Base-by-base conservation (phyloP, 2,797 vertebrate species). In the Eospalax fontanierii region DNA sequence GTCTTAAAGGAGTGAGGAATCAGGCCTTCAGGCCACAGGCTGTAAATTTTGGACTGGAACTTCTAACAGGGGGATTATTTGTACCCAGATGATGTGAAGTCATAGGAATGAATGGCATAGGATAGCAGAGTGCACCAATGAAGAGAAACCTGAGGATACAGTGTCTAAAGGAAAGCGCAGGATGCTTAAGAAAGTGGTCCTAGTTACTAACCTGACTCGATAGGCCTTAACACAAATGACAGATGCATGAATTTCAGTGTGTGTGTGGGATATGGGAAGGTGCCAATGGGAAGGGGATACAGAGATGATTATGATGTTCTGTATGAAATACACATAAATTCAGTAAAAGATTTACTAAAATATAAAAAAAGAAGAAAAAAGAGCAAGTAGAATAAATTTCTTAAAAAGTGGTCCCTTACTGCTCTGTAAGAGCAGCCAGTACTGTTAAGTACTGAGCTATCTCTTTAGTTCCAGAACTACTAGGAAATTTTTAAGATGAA, bases 401-500 rank as follows among this genome's bases (percentile, higher is more conserved):
- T 50, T 50, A 6, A 50, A 50, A 50, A 50, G 46, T 50, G 46
- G 22, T 24, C 68, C 15, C 59, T 28, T 7, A 76, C 6, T 54
- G 8, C 12, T 54, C 50, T 54, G 50, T 12, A 54, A 54, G 8
- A 54, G 14, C 50, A 15, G 50, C 50, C 50, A 54, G 50, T 14
- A 12, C 50, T 54, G 8, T 54, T 54, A 54, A 54, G 8, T 14
- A 9, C 8, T 54, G 50, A 54, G 50, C 50, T 12, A 54, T 54
- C 50, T 9, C 8, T 54, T 12, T 12, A 54, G 50, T 14, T 15
- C 50, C 12, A 54, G 50, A 54, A 16, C 38, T 9, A 74, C 59
- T 70, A 61, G 8, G 50, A 93, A 92, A 50, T 68, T 95, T 94
- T 94, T 70, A 84, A 63, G 43, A 65, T 76, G 33, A 82, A 81